Conservation (phyloP, 2,113 vertebrate genomes). For the Rissa tridactyla region DNA sequence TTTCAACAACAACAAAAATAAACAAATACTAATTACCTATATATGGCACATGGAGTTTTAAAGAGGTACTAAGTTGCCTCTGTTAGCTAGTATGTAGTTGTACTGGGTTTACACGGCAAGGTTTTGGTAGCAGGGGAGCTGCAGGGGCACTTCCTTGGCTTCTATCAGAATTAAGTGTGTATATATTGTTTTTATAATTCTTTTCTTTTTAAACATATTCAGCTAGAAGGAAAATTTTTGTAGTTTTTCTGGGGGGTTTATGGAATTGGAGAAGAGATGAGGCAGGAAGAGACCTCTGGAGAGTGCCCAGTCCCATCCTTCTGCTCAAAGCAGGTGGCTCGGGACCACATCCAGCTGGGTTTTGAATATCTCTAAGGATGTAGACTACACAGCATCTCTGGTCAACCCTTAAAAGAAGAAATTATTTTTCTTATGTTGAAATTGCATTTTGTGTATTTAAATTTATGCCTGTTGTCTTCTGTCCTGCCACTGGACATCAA, state of each 20-base stretch:
- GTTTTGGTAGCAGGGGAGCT: not conserved
- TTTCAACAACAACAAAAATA: not conserved
- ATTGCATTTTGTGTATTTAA: not conserved
- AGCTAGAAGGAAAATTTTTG: not conserved
- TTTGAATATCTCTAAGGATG: not conserved
- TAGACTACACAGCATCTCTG: not conserved
- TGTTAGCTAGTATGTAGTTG: not conserved
- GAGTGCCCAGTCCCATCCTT: not conserved
- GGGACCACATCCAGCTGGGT: not conserved
- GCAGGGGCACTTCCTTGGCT: not conserved
- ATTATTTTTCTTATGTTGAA: not conserved
- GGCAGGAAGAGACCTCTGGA: not conserved
- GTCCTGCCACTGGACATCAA: not conserved
- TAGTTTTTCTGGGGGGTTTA: not conserved
- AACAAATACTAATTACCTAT: not conserved
- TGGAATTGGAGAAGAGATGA: not conserved
- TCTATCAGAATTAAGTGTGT: not conserved
- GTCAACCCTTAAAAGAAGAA: not conserved
- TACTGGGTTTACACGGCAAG: not conserved
- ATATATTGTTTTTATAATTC: not conserved
- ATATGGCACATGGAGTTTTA: not conserved
- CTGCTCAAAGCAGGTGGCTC: not conserved
- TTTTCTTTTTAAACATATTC: not conserved
- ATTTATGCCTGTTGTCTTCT: accelerated
- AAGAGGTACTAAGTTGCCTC: not conserved